Base-by-base conservation (phyloP, 92 coral and sea anemone species). In the Bergia puertoricense region DNA sequence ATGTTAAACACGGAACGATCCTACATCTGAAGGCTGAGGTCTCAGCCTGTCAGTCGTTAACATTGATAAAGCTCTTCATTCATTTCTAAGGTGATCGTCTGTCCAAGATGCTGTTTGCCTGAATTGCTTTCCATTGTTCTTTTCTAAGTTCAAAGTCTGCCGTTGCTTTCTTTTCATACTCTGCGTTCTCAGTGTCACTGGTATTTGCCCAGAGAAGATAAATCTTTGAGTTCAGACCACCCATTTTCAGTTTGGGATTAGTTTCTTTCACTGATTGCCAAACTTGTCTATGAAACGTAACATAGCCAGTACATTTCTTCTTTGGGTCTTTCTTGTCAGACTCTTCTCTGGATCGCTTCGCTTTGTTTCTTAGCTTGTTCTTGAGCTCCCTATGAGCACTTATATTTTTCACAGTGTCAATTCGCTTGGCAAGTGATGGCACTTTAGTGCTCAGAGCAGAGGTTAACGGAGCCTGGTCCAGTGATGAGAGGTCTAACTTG, bases 251-350 rank as follows among this genome's bases (percentile, higher is more conserved):
- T 41, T 77, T 41, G 15, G 79, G 79, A 75, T 75, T 40, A 36
- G 18, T 46, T 6, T 75, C 42, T 77, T 23, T 43, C 37, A 77
- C 81, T 45, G 65, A 16, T 22, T 77, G 54, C 36, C 46, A 77
- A 77, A 77, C 81, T 41, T 13, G n/a, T 30, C 42, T 77, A 0
- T 41, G 54, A 81, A 62, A 59, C 85, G 62, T 81, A 9, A 82
- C 86, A 65, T 82, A 82, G 38, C 59, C 41, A 18, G 86, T 82
- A n/a, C 86, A 82, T 77, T 65, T 71, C 48, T 45, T 45, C 48
- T 45, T 45, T 45, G 48, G 48, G 4, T 45, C 48, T 6, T 45
- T 45, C 48, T 2, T 2, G 48, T 6, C 6, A 68, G 75, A 22
- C 75, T 69, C 40, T 0, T 69, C 75, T 69, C 40, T 69, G 5